phyloP scores from a whole-genome alignment of 2,888 invertebrate species.

The Xylota segnis region DNA sequence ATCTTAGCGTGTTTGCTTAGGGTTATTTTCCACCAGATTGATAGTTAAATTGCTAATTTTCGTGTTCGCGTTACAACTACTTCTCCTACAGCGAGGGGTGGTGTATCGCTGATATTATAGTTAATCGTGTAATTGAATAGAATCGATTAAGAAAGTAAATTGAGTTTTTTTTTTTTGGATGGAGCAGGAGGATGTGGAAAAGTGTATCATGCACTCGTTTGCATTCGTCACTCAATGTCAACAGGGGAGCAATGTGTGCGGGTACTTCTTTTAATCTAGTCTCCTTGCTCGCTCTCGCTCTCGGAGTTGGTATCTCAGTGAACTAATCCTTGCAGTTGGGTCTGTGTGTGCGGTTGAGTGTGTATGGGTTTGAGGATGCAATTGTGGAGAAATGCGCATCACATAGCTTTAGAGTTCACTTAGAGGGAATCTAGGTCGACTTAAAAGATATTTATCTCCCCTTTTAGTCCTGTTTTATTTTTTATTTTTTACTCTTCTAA shows the following conservation, averaged over 20 bases:
- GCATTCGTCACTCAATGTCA: slow-evolving; percentile 62
- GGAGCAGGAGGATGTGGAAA: background rate
- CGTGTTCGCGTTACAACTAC: slow-evolving; percentile 29
- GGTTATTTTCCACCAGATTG: slow-evolving; percentile 63
- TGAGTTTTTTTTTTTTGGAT: slow-evolving; percentile 25
- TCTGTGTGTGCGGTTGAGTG: background rate
- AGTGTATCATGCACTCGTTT: slow-evolving; percentile 32
- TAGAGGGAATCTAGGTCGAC: slow-evolving; percentile 72
- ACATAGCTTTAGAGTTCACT: slow-evolving; percentile 67
- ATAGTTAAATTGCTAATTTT: slow-evolving; percentile 69
- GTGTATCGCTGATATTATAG: slow-evolving; percentile 24
- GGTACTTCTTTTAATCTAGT: background rate
- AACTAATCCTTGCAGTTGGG: slow-evolving; percentile 11
- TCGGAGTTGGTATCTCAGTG: background rate
- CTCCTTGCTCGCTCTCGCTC: background rate
- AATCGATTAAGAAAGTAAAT: slow-evolving; percentile 52
- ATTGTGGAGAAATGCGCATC: slow-evolving; percentile 71
- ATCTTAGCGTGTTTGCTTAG: slow-evolving; percentile 37
- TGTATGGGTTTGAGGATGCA: slow-evolving; percentile 52
- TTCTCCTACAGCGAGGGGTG: background rate
- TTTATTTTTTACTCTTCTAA: slow-evolving; percentile 37
- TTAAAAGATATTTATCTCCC: slow-evolving; percentile 72
- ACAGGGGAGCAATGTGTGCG: background rate
- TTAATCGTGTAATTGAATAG: slow-evolving; percentile 58
- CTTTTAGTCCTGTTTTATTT: slow-evolving; percentile 42